Evolutionary conservation across 2,888 invertebrate genomes (phyloP).

Genomic region (Lepidonotus clava): DNA sequence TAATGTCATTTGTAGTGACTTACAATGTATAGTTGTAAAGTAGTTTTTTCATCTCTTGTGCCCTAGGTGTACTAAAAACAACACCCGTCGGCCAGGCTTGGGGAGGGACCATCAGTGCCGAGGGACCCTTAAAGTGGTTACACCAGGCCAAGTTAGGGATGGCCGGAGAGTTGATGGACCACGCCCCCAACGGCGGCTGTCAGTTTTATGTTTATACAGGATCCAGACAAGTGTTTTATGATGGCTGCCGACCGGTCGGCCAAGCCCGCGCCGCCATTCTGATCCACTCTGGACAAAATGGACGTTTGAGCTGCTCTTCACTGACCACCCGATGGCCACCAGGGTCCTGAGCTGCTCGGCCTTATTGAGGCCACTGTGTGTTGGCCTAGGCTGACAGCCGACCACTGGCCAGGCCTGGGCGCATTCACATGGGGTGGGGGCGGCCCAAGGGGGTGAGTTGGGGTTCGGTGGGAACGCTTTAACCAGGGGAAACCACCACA

Average conservation of each 20-base stretch:
- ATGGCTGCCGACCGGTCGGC: background rate
- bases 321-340: background rate
- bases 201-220: conserved; percentile 46
- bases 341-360: background rate
- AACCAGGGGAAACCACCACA: background rate
- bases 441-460: background rate
- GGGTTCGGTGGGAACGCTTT: background rate
- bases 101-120: background rate
- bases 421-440: no score
- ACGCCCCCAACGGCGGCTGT: conserved; percentile 21
- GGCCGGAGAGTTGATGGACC: conserved; percentile 6
- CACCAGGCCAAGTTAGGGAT: conserved; percentile 33
- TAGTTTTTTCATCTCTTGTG: background rate
- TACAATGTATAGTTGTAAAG: background rate
- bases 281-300: conserved; percentile 34
- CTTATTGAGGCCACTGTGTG: no score
- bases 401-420: no score
- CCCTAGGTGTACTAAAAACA: background rate
- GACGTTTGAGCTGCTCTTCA: conserved; percentile 47
- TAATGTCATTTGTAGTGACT: background rate
- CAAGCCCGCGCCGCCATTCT: conserved; percentile 7
- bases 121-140: conserved; percentile 20
- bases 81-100: background rate
- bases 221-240: conserved; percentile 46
- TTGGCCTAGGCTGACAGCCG: no score